Evolutionary conservation across 2,797 vertebrate genomes (phyloP).

Genomic region (Lophotriccus pileatus): DNA sequence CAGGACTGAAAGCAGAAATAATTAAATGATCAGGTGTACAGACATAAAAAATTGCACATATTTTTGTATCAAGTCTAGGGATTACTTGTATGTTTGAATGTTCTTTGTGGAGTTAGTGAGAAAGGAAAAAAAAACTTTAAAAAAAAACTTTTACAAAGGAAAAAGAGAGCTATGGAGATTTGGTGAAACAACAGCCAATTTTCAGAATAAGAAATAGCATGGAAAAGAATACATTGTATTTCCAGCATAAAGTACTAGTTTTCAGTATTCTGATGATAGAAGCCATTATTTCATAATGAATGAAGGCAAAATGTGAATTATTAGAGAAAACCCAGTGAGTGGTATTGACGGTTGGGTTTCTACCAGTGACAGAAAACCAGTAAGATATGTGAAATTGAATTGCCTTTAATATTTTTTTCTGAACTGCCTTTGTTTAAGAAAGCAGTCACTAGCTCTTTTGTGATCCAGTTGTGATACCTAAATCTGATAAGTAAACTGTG

Average conservation of each 20-base stretch:
- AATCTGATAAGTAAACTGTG: constrained; percentile 8
- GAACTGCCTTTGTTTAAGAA: background rate
- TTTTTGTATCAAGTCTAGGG: background rate
- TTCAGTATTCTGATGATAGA: background rate
- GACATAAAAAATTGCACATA: background rate
- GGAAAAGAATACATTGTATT: background rate
- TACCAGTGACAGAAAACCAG: background rate
- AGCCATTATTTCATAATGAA: background rate
- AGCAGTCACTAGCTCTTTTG: background rate
- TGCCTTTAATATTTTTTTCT: background rate
- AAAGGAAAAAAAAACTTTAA: background rate
- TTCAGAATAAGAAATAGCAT: background rate
- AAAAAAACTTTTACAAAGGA: background rate
- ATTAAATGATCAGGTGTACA: background rate
- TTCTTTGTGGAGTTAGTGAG: background rate
- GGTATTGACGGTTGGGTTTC: background rate
- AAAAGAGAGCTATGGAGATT: background rate
- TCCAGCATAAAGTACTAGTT: background rate
- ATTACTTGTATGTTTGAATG: background rate
- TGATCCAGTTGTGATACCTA: background rate
- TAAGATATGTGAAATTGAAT: background rate
- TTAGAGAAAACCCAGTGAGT: background rate
- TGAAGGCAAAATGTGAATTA: background rate
- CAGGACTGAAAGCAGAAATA: background rate
- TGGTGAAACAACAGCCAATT: background rate